These are phyloP conservation scores for Myopa testacea DNA, from an alignment of 2,888 invertebrate species.

Conservation along the genomic window DNA sequence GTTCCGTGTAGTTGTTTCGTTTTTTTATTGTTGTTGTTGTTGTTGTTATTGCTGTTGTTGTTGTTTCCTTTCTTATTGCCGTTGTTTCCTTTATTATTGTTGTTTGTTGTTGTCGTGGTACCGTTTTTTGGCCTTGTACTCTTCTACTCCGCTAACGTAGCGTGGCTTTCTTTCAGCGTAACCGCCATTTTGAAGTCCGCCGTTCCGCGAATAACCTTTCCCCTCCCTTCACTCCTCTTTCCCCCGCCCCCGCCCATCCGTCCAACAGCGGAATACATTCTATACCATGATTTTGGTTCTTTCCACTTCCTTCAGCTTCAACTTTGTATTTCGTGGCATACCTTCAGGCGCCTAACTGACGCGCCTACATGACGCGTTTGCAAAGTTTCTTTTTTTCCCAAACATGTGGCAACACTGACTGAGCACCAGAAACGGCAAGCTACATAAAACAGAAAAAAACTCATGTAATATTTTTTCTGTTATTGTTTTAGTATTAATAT, in stretches of 20 bases:
- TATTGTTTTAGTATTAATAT: slow-evolving; percentile 1
- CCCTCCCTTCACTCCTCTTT: not conserved
- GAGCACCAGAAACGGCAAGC: not conserved
- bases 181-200: slow-evolving; percentile 12
- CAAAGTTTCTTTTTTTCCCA: slow-evolving; percentile 23
- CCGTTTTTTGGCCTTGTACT: not conserved
- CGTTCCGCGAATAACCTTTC: not conserved
- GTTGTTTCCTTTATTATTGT: not conserved
- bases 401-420: slow-evolving; percentile 4
- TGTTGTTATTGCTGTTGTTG: not conserved
- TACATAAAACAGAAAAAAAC: not conserved
- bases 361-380: slow-evolving; percentile 50
- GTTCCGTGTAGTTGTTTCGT: slow-evolving; percentile 22
- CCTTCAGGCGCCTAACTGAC: slow-evolving; percentile 50
- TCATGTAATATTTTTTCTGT: not conserved
- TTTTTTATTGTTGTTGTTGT: not conserved
- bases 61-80: not conserved
- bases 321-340: slow-evolving; percentile 44
- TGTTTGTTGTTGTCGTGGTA: slow-evolving; percentile 14
- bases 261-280: not conserved
- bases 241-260: not conserved
- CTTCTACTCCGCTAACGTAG: not conserved
- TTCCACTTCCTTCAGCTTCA: not conserved
- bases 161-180: not conserved
- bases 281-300: not conserved